A percentile compares a stretch with the other conserved stretches of the same genome.
phyloP scores from a whole-genome alignment of 2,888 invertebrate genomes.

The Dioctria linearis region DNA sequence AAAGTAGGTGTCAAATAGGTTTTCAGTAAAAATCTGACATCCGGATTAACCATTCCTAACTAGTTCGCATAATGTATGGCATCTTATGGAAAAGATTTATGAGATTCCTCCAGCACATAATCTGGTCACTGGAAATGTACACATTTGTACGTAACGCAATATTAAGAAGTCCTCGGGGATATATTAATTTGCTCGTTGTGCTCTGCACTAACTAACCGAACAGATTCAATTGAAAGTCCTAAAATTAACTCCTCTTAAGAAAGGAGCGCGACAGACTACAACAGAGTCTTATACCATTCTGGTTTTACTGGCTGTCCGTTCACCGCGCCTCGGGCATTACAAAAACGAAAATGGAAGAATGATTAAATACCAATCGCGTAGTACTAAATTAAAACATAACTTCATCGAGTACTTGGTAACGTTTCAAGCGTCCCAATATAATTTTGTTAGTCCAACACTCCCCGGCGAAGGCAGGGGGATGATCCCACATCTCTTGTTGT shows the following conservation, averaged over 20 bases:
- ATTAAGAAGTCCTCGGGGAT: slow-evolving; percentile 13
- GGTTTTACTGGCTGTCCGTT: slow-evolving; percentile 7
- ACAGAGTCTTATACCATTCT: slow-evolving; percentile 14
- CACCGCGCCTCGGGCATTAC: neutral
- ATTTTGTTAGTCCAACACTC: slow-evolving; percentile 47
- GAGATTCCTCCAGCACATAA: neutral
- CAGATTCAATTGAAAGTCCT: slow-evolving; percentile 39
- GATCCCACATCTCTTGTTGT: slow-evolving; percentile 59
- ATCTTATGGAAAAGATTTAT: slow-evolving; percentile 13
- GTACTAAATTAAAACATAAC: slow-evolving; percentile 56
- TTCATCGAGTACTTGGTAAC: slow-evolving; percentile 46
- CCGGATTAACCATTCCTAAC: slow-evolving; percentile 35
- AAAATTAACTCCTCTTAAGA: slow-evolving; percentile 45
- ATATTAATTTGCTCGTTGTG: slow-evolving; percentile 13
- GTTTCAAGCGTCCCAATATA: slow-evolving; percentile 19
- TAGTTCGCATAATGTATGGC: neutral
- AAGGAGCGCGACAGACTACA: neutral
- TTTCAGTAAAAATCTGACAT: neutral
- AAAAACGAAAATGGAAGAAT: slow-evolving; percentile 46
- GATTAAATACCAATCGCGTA: slow-evolving; percentile 55
- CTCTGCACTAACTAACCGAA: slow-evolving; percentile 37
- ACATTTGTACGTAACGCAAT: neutral
- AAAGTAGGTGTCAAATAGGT: slow-evolving; percentile 31
- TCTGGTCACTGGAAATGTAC: neutral
- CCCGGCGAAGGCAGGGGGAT: slow-evolving; percentile 44